Evolutionary conservation across 2,113 vertebrate species (phyloP).

Genomic region (Corapipo altera): DNA sequence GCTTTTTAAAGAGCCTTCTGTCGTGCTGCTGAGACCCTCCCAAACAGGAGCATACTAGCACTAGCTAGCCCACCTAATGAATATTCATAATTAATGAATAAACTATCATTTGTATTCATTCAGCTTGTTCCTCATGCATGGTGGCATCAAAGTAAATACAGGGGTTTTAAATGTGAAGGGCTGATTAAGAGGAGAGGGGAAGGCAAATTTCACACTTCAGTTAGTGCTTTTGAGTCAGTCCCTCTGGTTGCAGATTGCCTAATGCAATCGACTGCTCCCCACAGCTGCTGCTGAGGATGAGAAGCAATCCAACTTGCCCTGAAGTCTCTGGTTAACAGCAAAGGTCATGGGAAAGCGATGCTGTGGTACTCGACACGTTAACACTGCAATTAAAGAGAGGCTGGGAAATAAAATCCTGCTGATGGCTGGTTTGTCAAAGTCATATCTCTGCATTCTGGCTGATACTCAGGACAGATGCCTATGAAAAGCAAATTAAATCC

Average conservation of each 20-base stretch:
- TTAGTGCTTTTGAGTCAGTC: neutral
- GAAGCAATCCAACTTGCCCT: neutral
- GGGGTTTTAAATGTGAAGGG: neutral
- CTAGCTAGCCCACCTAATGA: neutral
- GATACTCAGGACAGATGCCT: neutral
- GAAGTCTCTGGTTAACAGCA: conserved; percentile 15
- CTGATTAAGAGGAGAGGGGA: neutral
- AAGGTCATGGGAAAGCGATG: conserved; percentile 1
- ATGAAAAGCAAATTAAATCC: neutral
- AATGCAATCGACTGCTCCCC: neutral
- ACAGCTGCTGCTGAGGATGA: conserved; percentile 5
- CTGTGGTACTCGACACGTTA: neutral
- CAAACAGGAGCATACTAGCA: neutral
- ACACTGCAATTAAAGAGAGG: neutral
- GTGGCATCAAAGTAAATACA: neutral
- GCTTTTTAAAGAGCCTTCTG: neutral
- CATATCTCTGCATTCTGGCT: neutral
- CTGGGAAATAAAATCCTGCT: neutral
- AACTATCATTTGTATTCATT: neutral
- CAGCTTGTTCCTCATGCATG: neutral
- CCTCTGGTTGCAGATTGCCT: neutral
- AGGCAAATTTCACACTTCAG: conserved; percentile 35
- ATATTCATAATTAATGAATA: conserved; percentile 10
- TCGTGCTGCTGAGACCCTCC: neutral
- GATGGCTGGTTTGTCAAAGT: neutral